These are phyloP conservation scores for Opisthograptis luteolata DNA, from an alignment of 2,888 invertebrate species.

Conservation along the genomic window DNA sequence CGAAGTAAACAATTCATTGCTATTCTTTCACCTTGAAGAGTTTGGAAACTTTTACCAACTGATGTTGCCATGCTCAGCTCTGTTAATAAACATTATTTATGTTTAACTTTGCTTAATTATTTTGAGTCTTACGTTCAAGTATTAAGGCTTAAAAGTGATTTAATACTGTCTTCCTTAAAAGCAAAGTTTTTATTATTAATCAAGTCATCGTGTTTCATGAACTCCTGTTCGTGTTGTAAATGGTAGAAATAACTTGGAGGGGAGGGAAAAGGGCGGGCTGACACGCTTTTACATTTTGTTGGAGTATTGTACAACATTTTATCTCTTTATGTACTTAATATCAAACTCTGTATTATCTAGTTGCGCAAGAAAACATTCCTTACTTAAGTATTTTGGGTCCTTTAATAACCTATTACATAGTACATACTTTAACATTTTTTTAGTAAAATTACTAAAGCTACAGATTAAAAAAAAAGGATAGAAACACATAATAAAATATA, in stretches of 20 bases:
- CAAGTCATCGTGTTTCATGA: slow-evolving; percentile 24
- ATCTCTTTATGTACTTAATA: no score
- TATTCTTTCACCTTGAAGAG: slow-evolving; percentile 27
- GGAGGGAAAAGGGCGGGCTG: background rate
- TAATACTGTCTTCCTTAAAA: slow-evolving; percentile 3
- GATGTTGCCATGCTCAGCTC: slow-evolving; percentile 23
- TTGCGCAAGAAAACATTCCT: no score
- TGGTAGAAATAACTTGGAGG: slow-evolving; percentile 6
- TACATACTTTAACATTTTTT: no score
- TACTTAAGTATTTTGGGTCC: no score
- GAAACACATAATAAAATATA: no score
- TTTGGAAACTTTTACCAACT: slow-evolving; percentile 34
- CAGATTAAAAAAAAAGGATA: no score
- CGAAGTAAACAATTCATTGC: slow-evolving; percentile 25
- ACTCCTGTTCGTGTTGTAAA: slow-evolving; percentile 27
- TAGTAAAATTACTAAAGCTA: no score
- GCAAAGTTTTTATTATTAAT: slow-evolving; percentile 35
- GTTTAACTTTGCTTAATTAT: slow-evolving; percentile 15
- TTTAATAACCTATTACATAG: no score
- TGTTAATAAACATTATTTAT: slow-evolving; percentile 31
- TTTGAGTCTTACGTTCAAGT: slow-evolving; percentile 18
- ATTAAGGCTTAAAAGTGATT: slow-evolving; percentile 15
- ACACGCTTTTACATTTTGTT: background rate
- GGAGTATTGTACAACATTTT: no score
- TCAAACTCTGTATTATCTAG: no score